Percentiles rank a stretch among this genome's conserved stretches.
phyloP scores from a whole-genome alignment of 2,797 vertebrate genomes.

The Sebastes cheni region DNA sequence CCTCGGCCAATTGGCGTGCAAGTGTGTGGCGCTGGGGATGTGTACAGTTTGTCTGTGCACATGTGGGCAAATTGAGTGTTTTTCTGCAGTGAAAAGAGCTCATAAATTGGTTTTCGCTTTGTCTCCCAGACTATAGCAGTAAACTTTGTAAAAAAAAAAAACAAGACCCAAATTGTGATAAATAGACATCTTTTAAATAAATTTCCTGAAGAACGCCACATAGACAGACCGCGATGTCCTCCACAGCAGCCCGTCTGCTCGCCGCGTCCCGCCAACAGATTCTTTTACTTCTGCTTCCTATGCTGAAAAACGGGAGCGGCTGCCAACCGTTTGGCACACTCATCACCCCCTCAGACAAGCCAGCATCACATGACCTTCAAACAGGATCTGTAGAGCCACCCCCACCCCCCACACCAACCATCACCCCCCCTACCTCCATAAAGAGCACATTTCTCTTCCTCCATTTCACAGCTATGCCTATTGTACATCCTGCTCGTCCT shows the following conservation, averaged over 20 bases:
- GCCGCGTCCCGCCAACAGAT: conserved; percentile 54
- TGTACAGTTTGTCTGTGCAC: not conserved
- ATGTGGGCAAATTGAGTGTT: not conserved
- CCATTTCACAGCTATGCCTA: conserved; percentile 79
- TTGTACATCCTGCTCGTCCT: conserved; percentile 76
- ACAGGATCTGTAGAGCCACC: conserved; percentile 60
- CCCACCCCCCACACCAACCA: not conserved
- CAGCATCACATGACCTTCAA: conserved; percentile 83
- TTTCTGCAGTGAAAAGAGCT: not conserved
- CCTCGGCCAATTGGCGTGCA: not conserved
- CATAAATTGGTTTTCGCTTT: not conserved
- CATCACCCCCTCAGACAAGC: conserved; percentile 48
- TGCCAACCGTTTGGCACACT: conserved; percentile 69
- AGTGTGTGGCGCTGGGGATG: not conserved
- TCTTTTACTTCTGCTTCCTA: conserved; percentile 64
- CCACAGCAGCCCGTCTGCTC: conserved; percentile 47
- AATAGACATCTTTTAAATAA: not conserved
- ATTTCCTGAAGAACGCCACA: conserved; percentile 5
- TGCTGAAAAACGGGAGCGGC: conserved; percentile 35
- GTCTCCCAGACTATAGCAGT: not conserved
- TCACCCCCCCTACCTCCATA: conserved; percentile 25
- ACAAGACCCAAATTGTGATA: not conserved
- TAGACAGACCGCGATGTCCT: conserved; percentile 27
- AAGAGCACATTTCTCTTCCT: conserved; percentile 78
- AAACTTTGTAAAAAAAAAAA: not conserved